Evolutionary conservation across 2,113 vertebrate genomes (phyloP).

Genomic region (Epinephelus moara): DNA sequence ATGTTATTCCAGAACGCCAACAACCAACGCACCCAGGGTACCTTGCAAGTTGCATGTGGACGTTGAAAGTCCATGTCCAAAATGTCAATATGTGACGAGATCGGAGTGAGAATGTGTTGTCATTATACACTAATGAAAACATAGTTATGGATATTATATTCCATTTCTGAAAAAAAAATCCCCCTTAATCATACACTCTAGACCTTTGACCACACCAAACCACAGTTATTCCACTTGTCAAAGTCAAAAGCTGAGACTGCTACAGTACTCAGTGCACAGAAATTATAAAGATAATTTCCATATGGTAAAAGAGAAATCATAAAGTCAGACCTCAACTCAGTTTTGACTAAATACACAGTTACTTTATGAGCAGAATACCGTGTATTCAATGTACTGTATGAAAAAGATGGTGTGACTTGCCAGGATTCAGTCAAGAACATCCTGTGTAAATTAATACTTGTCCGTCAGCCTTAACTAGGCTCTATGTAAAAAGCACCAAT

Average conservation of each 20-base stretch:
- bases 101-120: too few relatives aligned
- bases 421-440: background rate
- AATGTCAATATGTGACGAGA: too few relatives aligned
- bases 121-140: too few relatives aligned
- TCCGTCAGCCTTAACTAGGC: slow-evolving; percentile 29
- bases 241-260: background rate
- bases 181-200: too few relatives aligned
- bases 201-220: background rate
- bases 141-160: too few relatives aligned
- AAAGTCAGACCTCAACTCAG: background rate
- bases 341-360: background rate
- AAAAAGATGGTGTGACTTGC: background rate
- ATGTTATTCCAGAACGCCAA: too few relatives aligned
- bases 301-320: background rate
- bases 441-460: slow-evolving; percentile 16
- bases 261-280: background rate
- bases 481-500: slow-evolving; percentile 22
- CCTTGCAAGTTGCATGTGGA: too few relatives aligned
- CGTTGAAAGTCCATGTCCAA: too few relatives aligned
- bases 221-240: background rate
- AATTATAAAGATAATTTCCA: background rate
- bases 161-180: too few relatives aligned
- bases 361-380: background rate
- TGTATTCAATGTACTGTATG: background rate
- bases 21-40: too few relatives aligned